Base-by-base conservation (phyloP, 2,113 vertebrate genomes). In the Amphilophus citrinellus region DNA sequence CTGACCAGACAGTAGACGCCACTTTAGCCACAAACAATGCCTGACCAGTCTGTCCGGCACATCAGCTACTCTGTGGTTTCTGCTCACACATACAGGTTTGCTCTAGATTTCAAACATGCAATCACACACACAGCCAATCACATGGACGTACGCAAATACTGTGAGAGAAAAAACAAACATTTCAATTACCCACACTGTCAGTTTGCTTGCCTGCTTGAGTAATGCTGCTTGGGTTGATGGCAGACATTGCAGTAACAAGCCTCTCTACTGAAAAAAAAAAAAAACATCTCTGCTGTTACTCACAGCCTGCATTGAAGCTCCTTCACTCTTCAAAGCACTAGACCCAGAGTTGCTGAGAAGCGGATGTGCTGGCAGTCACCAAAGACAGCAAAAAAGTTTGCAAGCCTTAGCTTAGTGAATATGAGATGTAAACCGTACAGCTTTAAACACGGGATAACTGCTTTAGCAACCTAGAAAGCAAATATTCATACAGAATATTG, bases 211-310 rank as follows among this genome's bases (percentile, higher is more conserved):
- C 82, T 85, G 85, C 44, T 57, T 68, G 71, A 84, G 76, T 77
- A 61, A 82, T 7, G 27, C 61, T 68, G 42, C 62, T 66, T 61
- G 30, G 6, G 47, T 35, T 61, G 82, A 87, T 62, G 85, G 61
- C 2, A 2, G 75, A 87, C 56, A 85, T 93, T 76, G 79, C 77
- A n/a, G 84, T 91, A 91, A 91, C 87, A 80, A 91, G 87, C 79
- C 58, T 61, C 61, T 84, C 2, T 7, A 47, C 56, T 56, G 53
- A 42, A 77, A 47, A 39, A 35, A 35, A 32, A 30, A 24, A 11
- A 24, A 11, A 7, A 15, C 79, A 32, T 56, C 56, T 62, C 84
- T 7, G 1, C 44, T 53, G 65, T 56, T 82, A 77, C 65, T 56
- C 22, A 68, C 22, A 76, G 62, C 37, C 68, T 76, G 59, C 59